Percentiles rank a stretch among this genome's conserved stretches.
Evolutionary conservation across 2,113 vertebrate genomes (phyloP).

Genomic region (Bucco capensis): DNA sequence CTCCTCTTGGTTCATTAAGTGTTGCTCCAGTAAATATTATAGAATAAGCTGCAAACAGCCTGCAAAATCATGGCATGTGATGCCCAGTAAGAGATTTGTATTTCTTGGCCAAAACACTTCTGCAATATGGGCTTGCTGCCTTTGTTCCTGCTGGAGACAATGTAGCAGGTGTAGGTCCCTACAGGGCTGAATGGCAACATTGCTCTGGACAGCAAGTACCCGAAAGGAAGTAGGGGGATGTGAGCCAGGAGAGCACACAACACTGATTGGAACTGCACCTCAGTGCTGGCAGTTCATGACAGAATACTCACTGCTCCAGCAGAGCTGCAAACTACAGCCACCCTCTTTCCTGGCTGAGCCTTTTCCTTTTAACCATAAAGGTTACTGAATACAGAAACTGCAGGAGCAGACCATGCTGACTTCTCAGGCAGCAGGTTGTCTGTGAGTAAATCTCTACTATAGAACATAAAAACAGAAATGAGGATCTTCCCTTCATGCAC

Average conservation of each 20-base stretch:
- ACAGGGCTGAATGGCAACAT: not conserved
- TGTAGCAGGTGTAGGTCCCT: not conserved
- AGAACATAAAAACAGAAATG: not conserved
- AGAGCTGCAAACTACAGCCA: not conserved
- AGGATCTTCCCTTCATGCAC: not conserved
- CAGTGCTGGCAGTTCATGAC: not conserved
- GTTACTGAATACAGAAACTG: not conserved
- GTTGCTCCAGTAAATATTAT: not conserved
- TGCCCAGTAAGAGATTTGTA: not conserved
- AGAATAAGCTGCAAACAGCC: not conserved
- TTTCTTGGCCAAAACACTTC: not conserved
- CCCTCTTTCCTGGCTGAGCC: not conserved
- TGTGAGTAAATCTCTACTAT: not conserved
- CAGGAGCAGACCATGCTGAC: too few relatives aligned
- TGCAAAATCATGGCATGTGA: accelerated
- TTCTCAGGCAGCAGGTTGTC: not conserved
- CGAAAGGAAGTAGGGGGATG: not conserved
- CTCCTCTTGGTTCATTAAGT: not conserved
- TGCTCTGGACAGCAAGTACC: not conserved
- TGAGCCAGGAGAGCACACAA: not conserved
- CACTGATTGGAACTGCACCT: not conserved
- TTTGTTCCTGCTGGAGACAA: not conserved
- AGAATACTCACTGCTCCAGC: not conserved
- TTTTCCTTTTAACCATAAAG: not conserved
- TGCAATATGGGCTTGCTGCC: not conserved